Percentiles rank a stretch among this genome's conserved stretches.
Evolutionary conservation across 2,888 invertebrate genomes (phyloP).

Genomic region (Gonocerus acuteangulatus): DNA sequence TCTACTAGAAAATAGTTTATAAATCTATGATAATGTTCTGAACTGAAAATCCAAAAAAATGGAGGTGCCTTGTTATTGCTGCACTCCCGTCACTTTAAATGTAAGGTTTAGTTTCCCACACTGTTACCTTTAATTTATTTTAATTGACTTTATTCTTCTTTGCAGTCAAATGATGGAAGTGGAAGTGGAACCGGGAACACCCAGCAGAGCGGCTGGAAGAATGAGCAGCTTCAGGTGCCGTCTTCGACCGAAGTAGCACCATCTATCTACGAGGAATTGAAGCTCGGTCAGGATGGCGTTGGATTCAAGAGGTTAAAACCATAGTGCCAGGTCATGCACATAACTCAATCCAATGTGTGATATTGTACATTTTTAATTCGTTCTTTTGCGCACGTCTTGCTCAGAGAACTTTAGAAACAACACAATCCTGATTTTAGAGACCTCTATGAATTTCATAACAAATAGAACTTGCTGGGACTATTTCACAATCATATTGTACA

Average conservation of each 20-base stretch:
- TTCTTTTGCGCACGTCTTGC: constrained; percentile 8
- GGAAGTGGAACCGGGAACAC: constrained; percentile 27
- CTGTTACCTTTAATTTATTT: too few species aligned
- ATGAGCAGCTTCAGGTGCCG: constrained; percentile 57
- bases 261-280: constrained; percentile 71
- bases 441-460: too few species aligned
- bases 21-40: too few species aligned
- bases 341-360: constrained; percentile 32
- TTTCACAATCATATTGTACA: too few species aligned
- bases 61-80: too few species aligned
- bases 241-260: constrained; percentile 60
- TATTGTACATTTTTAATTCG: constrained; percentile 13
- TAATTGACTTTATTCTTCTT: too few species aligned
- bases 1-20: too few species aligned
- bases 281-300: constrained; percentile 69
- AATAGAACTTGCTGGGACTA: too few species aligned
- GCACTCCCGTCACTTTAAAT: too few species aligned
- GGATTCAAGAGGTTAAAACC: constrained; percentile 73
- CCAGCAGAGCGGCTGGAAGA: constrained; percentile 52
- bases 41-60: too few species aligned
- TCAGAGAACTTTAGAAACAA: constrained; percentile 17
- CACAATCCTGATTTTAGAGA: too few species aligned
- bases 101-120: too few species aligned
- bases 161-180: not conserved
- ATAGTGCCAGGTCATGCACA: constrained; percentile 44